These are phyloP conservation scores for Sorex fumeus DNA, from an alignment of 2,113 vertebrate species.

Conservation along the genomic window DNA sequence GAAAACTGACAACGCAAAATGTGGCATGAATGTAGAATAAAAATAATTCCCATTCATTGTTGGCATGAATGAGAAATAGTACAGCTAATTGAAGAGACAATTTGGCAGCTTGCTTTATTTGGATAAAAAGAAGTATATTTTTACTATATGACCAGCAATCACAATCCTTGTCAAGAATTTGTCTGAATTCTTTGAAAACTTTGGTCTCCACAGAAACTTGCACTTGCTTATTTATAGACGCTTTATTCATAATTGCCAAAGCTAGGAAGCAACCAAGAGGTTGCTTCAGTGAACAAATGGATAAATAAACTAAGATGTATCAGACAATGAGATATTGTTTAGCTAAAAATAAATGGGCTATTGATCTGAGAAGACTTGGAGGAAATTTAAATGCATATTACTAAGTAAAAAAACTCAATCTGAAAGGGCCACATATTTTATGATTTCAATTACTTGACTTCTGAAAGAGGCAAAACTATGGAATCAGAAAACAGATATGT, in stretches of 20 bases:
- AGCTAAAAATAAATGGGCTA: not conserved
- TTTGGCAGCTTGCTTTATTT: not conserved
- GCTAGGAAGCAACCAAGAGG: not conserved
- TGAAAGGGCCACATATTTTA: not conserved
- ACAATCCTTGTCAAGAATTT: not conserved
- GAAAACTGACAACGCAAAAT: not conserved
- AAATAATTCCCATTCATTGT: not conserved
- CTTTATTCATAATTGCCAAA: constrained; percentile 3
- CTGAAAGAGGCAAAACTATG: not conserved
- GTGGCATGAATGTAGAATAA: not conserved
- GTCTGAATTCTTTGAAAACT: not conserved
- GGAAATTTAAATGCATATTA: not conserved
- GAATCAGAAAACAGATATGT: not conserved
- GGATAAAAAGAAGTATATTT: not conserved
- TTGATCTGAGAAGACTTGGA: not conserved
- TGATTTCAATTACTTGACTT: not conserved
- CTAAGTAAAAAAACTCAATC: not conserved
- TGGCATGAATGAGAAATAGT: not conserved
- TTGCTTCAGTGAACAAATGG: not conserved
- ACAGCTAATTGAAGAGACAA: not conserved
- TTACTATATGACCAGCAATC: not conserved
- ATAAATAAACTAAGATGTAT: not conserved
- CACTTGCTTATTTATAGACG: not conserved
- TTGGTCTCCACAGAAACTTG: constrained; percentile 13
- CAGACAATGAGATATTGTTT: not conserved